A percentile compares a stretch with the other conserved stretches of the same genome.
These are phyloP conservation scores for Ornithorhynchus anatinus DNA, from an alignment of 2,113 vertebrate species.

Conservation along the genomic window DNA sequence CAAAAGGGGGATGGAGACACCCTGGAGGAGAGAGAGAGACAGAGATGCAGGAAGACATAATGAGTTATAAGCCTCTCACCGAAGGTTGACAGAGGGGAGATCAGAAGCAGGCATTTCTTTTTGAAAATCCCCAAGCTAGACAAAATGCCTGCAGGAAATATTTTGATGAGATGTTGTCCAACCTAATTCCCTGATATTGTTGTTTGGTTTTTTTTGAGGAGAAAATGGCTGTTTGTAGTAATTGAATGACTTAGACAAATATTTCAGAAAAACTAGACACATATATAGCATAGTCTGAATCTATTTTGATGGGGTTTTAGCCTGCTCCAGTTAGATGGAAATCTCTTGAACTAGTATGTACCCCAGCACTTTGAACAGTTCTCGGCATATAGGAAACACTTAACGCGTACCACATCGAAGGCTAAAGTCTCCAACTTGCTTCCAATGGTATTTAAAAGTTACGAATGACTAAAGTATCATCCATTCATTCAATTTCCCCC, in stretches of 20 bases:
- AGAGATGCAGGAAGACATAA: constrained; percentile 68
- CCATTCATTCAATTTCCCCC: constrained; percentile 11
- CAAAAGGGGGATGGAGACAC: too few relatives aligned
- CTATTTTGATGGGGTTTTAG: neutral
- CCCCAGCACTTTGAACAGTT: too few relatives aligned
- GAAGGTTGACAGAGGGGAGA: constrained; percentile 61
- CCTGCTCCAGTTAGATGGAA: neutral
- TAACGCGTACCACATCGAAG: too few relatives aligned
- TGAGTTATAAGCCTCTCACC: constrained; percentile 58
- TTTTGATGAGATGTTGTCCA: constrained; percentile 51
- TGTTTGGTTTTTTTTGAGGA: constrained; percentile 36
- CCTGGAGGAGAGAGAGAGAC: too few relatives aligned
- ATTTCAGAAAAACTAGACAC: neutral
- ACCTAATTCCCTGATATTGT: constrained; percentile 38
- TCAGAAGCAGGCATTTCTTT: constrained; percentile 47
- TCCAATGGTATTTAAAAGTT: neutral
- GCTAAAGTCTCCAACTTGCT: constrained; percentile 9
- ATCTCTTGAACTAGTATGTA: too few relatives aligned
- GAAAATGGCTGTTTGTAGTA: constrained; percentile 35
- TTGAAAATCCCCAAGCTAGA: constrained; percentile 12
- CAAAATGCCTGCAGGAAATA: constrained; percentile 53
- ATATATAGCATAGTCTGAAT: neutral
- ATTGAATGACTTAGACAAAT: constrained; percentile 12
- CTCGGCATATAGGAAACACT: too few relatives aligned
- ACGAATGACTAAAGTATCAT: neutral